phyloP scores from a whole-genome alignment of 2,888 invertebrate genomes.

The Liodrosophila aerea region DNA sequence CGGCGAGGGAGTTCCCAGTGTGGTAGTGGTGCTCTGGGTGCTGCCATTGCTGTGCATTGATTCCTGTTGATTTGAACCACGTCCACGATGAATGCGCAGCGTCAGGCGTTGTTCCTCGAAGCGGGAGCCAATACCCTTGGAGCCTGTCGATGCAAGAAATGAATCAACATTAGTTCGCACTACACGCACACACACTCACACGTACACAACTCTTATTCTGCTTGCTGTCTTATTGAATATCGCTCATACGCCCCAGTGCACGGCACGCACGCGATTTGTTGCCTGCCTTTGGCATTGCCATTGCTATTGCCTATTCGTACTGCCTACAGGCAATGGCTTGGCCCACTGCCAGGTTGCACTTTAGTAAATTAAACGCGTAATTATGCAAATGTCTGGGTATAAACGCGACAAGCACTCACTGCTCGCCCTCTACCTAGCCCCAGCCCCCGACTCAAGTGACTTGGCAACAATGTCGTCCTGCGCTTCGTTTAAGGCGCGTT shows the following conservation, averaged over 20 bases:
- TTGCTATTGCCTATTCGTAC: not conserved
- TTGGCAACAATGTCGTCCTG: conserved; percentile 35
- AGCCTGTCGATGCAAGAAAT: conserved; percentile 79
- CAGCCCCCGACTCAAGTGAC: not conserved
- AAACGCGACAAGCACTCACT: conserved; percentile 70
- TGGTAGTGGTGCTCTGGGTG: conserved; percentile 87
- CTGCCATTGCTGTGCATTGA: conserved; percentile 87
- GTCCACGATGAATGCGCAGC: conserved; percentile 93
- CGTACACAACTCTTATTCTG: conserved; percentile 19
- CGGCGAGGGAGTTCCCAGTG: conserved; percentile 86
- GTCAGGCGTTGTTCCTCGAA: conserved; percentile 96
- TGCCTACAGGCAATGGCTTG: conserved; percentile 14
- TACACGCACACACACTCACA: not conserved
- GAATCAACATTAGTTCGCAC: conserved; percentile 31
- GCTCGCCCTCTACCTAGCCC: conserved; percentile 4
- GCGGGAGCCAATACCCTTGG: conserved; percentile 88
- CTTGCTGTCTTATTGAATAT: conserved; percentile 48
- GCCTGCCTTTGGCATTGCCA: conserved; percentile 20
- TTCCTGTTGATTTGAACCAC: conserved; percentile 88
- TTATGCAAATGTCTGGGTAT: conserved; percentile 74
- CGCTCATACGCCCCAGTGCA: conserved; percentile 49
- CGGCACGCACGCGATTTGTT: conserved; percentile 27
- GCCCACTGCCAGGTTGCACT: conserved; percentile 59
- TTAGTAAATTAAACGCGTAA: conserved; percentile 74
- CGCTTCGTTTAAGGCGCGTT: conserved; percentile 35